phyloP scores from a whole-genome alignment of 1,140 invertebrate genomes.

The Anoplophora glabripennis region DNA sequence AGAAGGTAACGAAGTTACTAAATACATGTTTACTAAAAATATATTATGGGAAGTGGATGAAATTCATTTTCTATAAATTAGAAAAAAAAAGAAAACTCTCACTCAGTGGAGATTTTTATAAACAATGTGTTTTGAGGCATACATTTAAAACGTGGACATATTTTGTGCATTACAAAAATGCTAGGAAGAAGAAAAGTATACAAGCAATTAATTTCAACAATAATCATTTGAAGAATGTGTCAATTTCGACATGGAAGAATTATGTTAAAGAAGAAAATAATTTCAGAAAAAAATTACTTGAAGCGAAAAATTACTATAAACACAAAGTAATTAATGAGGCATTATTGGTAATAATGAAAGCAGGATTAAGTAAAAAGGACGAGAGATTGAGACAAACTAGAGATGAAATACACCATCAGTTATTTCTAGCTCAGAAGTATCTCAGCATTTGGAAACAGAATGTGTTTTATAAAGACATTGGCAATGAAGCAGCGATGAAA shows the following conservation, averaged over 20 bases:
- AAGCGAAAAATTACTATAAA: constrained; percentile 24
- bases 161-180: background rate
- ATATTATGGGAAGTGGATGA: background rate
- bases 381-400: constrained; percentile 5
- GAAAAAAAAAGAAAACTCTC: background rate
- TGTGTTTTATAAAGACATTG: constrained; percentile 10
- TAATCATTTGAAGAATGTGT: background rate
- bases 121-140: no score
- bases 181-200: background rate
- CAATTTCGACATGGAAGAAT: constrained; percentile 15
- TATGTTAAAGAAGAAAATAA: constrained; percentile 7
- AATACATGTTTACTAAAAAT: no score
- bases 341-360: constrained; percentile 21
- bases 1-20: no score
- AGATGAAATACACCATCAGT: constrained; percentile 9
- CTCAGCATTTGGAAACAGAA: constrained; percentile 32
- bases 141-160: background rate
- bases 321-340: constrained; percentile 17
- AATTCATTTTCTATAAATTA: constrained; percentile 3
- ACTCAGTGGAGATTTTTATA: no score
- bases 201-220: background rate
- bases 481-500: background rate
- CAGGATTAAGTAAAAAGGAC: constrained; percentile 19
- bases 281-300: constrained; percentile 18
- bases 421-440: constrained; percentile 32